Evolutionary conservation across 1,140 invertebrate genomes (phyloP), one percentile per base, ranked within the genome.

Genomic region (Delia radicum): DNA sequence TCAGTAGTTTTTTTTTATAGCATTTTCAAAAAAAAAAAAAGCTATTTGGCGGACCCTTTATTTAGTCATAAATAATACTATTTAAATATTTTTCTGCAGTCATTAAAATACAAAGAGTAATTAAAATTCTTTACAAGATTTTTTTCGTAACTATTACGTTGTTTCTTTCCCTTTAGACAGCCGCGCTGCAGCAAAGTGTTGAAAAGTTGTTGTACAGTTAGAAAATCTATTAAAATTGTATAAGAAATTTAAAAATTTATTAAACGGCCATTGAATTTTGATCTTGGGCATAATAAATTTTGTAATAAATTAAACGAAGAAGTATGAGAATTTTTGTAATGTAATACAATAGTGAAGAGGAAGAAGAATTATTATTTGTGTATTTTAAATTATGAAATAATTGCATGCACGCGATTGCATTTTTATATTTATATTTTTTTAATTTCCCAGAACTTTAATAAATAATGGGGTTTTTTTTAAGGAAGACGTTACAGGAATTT

Each of bases 401-500:
- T 55, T 55, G 48, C 48, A 18, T 21, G 24, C 48, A 55, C n/a
- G 48, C 48, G 48, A 55, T 55, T 21, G 46, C 6, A 3, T 10
- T 24, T 55, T 55, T 2, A 37, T 37, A 21, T 42, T 55, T 8
- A 5, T 55, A 55, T 42, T 42, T 10, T 10, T 10, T 42, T 42
- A 15, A 15, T 42, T 42, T 42, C 37, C 37, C 37, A 55, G 48
- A 55, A 55, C 24, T 21, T 55, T 55, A 55, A 55, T n/a, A n/a
- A 55, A 21, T 55, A 55, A 55, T 55, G 48, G 48, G 48, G 24
- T 55, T 55, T 42, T 42, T 42, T 10, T 42, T 42, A 10, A 24
- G 48, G 48, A 55, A 55, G 48, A 55, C 48, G n/a, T 55, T n/a
- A 55, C 18, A 55, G 48, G 48, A 55, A 55, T 55, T 55, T 55